Base-by-base conservation (phyloP, 1,140 invertebrate species). In the Hycleus cichorii region DNA sequence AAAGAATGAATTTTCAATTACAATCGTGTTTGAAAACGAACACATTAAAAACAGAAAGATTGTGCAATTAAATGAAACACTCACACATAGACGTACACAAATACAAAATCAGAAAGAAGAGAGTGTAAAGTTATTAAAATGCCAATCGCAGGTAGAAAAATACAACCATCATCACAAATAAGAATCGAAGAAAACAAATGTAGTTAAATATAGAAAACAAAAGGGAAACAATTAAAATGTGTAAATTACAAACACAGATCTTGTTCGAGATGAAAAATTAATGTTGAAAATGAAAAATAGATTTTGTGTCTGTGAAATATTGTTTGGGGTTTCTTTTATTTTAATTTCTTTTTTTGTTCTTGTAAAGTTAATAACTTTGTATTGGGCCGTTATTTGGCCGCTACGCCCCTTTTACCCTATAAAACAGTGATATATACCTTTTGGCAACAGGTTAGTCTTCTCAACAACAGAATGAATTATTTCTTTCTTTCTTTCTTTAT, bases 191-290 rank as follows among this genome's bases (percentile, higher is more conserved):
- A 58, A 60, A 54, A 65, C 60, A 63, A 63, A 65, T 57, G 55
- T 49, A 60, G 53, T 24, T 25, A 25, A 46, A 51, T 32, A 32
- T 32, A 32, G 52, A 51, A 65, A 64, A 64, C 60, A 60, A 65
- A 63, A 64, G 59, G 49, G 61, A 67, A 67, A 67, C 65, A 67
- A 67, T 67, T 67, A 67, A 67, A 67, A 67, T 59, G 63, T 64
- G 65, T 67, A 67, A 67, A 67, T 67, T 67, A 67, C 60, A 61
- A 65, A 65, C 63, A 63, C 49, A 62, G 27, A 59, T 57, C 65
- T 67, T 54, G 65, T 67, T 66, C 59, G 10, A 57, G 60, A 67
- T 67, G 65, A 67, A 64, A 67, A 67, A 67, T 67, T 58, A 53
- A 58, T 32, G 32, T 32, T 32, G 55, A 49, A 53, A 56, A 64